A percentile compares a stretch with the other conserved stretches of the same genome.
Evolutionary conservation across 2,113 vertebrate genomes (phyloP).

Genomic region (Marcusenius ussheri): DNA sequence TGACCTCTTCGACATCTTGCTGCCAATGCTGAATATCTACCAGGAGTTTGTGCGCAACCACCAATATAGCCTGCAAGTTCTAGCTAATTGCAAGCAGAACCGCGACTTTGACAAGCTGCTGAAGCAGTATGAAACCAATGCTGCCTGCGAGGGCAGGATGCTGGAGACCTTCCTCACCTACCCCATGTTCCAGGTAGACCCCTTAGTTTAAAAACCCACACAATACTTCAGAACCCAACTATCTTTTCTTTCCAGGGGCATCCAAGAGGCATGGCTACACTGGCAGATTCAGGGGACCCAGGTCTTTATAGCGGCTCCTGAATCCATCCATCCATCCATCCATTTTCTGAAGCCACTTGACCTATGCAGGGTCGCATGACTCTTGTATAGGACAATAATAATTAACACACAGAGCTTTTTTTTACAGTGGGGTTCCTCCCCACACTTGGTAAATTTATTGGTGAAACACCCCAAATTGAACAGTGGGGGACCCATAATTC

Average conservation of each 20-base stretch:
- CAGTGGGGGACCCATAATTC: background rate
- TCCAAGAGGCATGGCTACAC: background rate
- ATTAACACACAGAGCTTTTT: background rate
- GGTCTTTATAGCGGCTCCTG: background rate
- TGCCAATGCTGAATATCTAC: conserved; percentile 98
- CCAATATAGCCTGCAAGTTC: conserved; percentile 94
- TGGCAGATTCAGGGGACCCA: background rate
- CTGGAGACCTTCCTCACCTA: conserved; percentile 97
- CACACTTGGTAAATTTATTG: background rate
- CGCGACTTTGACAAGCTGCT: conserved; percentile 97
- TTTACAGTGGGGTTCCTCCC: background rate
- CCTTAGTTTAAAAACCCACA: background rate
- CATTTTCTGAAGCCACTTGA: too few relatives aligned
- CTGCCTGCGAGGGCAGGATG: conserved; percentile 92
- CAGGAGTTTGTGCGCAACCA: conserved; percentile 99
- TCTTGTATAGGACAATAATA: background rate
- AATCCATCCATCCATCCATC: background rate
- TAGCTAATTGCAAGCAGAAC: conserved; percentile 98
- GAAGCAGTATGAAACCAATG: conserved; percentile 94
- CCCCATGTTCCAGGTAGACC: conserved; percentile 94
- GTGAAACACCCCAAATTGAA: background rate
- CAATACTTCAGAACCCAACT: background rate
- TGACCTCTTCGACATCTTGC: conserved; percentile 95
- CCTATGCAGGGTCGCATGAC: too few relatives aligned
- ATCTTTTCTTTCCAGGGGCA: background rate